Conservation (phyloP, 2,797 vertebrate species). For the Chaetophractus vellerosus region DNA sequence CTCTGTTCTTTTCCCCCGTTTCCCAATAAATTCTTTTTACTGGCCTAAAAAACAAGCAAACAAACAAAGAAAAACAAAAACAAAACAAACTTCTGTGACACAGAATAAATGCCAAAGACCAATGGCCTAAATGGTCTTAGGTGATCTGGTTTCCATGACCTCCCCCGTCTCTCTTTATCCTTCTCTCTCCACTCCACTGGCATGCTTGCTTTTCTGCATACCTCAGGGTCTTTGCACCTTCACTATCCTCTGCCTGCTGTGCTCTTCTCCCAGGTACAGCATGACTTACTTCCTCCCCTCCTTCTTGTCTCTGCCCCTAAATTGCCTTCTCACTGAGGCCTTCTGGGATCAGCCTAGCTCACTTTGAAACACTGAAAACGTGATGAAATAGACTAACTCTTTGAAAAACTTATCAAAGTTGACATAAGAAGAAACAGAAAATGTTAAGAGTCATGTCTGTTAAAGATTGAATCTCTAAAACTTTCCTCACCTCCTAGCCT, state of each 20-base stretch:
- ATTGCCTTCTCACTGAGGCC: background rate
- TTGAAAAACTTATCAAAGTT: background rate
- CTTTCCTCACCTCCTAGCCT: background rate
- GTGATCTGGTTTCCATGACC: background rate
- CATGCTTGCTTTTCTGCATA: too few species aligned
- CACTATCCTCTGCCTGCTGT: background rate
- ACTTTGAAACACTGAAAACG: background rate
- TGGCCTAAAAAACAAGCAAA: too few species aligned
- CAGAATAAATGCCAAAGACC: background rate
- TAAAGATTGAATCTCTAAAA: background rate
- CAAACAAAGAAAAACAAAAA: too few species aligned
- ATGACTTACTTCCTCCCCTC: too few species aligned
- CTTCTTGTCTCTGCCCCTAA: background rate
- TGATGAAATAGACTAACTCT: background rate
- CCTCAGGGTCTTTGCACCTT: background rate
- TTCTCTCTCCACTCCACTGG: too few species aligned
- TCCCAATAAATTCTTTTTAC: too few species aligned
- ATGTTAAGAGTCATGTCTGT: background rate
- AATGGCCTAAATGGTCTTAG: background rate
- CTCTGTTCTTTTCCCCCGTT: too few species aligned
- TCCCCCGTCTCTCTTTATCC: background rate
- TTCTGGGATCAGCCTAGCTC: background rate
- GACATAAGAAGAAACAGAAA: slow-evolving; percentile 32
- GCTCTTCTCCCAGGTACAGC: background rate
- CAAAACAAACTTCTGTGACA: background rate